Evolutionary conservation across 2,888 invertebrate species (phyloP).

Genomic region (Tenthredo distinguenda): DNA sequence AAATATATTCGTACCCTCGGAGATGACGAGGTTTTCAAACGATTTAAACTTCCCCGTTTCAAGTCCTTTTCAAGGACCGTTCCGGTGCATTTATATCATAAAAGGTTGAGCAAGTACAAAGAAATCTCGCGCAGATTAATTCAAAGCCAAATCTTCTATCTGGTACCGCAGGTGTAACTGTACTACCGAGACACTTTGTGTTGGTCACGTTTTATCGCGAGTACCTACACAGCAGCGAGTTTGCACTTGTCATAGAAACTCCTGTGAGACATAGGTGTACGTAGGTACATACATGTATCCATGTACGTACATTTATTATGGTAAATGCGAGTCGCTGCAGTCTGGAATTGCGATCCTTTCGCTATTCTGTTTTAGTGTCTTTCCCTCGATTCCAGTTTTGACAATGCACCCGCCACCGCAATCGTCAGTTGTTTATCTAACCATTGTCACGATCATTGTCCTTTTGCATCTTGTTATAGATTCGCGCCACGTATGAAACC

Average conservation of each 20-base stretch:
- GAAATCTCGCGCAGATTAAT: not conserved
- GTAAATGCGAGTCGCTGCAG: not conserved
- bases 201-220: conserved; percentile 17
- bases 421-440: not conserved
- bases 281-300: not conserved
- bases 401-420: not conserved
- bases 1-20: not conserved
- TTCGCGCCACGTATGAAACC: not conserved
- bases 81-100: not conserved
- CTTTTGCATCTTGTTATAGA: not conserved
- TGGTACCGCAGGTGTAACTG: not conserved
- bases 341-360: not conserved
- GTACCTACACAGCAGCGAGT: not conserved
- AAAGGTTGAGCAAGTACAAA: not conserved
- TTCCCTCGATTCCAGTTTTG: not conserved
- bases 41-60: not conserved
- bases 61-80: not conserved
- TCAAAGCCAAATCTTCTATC: not conserved
- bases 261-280: not conserved
- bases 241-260: conserved; percentile 14
- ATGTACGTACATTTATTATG: not conserved
- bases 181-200: conserved; percentile 12
- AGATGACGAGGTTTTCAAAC: not conserved
- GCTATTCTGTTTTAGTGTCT: not conserved
- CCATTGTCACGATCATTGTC: not conserved